Percentiles rank a stretch among this genome's conserved stretches.
Conservation (phyloP, 2,888 invertebrate genomes). For the Dasysyrphus tricinctus region DNA sequence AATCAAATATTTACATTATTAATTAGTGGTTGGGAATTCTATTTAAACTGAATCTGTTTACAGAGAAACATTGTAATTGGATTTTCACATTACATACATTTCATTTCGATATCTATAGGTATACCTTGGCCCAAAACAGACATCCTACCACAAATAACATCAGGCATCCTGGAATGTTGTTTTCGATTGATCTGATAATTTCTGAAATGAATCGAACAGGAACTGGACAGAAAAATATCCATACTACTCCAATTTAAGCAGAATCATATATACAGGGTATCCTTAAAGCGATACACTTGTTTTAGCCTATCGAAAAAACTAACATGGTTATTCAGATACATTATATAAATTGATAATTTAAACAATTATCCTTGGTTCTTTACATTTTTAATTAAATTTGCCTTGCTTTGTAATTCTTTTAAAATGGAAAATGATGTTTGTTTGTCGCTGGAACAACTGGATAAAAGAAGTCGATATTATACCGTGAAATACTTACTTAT, state of each 20-base stretch:
- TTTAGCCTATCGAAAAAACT: no score
- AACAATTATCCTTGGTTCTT: no score
- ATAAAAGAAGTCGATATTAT: no score
- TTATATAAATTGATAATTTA: no score
- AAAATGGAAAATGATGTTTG: no score
- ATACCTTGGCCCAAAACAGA: background rate
- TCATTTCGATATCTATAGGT: background rate
- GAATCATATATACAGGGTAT: background rate
- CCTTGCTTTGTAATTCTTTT: no score
- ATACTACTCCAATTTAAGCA: background rate
- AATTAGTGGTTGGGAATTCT: conserved; percentile 3
- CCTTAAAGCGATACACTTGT: background rate
- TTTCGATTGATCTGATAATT: conserved; percentile 20
- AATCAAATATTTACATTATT: conserved; percentile 6
- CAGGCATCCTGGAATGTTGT: background rate
- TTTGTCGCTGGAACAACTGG: no score
- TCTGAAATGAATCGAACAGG: background rate
- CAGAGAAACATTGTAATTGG: conserved; percentile 1
- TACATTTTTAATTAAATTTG: no score
- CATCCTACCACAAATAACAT: background rate
- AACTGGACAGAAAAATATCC: background rate
- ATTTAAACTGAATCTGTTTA: background rate
- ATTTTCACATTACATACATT: conserved; percentile 1
- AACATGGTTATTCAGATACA: no score
- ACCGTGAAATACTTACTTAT: no score